Evolutionary conservation across 2,113 vertebrate species (phyloP).

Genomic region (Charina bottae): DNA sequence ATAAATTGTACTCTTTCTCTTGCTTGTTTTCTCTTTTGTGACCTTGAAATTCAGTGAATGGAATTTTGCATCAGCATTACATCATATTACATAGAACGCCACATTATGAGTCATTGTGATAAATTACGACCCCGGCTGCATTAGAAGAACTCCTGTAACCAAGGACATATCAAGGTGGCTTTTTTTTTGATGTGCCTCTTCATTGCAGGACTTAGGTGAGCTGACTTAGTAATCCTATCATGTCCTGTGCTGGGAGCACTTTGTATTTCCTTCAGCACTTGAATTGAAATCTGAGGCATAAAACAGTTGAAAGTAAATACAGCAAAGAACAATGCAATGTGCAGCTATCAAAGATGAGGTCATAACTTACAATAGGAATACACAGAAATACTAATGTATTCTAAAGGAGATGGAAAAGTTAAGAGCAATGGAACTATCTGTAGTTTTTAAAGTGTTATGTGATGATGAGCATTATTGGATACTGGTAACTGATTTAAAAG

Average conservation of each 20-base stretch:
- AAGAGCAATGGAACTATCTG: background rate
- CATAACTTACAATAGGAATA: background rate
- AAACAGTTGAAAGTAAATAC: accelerated
- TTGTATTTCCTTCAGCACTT: slow-evolving; percentile 12
- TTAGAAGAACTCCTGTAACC: slow-evolving; percentile 64
- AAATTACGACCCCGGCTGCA: slow-evolving; percentile 65
- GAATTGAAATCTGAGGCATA: background rate
- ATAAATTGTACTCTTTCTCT: slow-evolving; percentile 42
- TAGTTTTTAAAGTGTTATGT: background rate
- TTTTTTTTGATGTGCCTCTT: slow-evolving; percentile 55
- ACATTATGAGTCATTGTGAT: slow-evolving; percentile 75
- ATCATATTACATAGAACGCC: slow-evolving; percentile 71
- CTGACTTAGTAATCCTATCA: slow-evolving; percentile 39
- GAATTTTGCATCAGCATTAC: slow-evolving; percentile 74
- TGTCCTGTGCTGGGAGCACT: background rate
- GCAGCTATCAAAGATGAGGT: background rate
- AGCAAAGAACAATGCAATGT: slow-evolving; percentile 1
- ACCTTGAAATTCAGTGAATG: slow-evolving; percentile 72
- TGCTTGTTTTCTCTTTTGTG: slow-evolving; percentile 43
- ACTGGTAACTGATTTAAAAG: background rate
- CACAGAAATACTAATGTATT: background rate
- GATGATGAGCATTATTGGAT: background rate
- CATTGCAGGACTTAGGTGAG: slow-evolving; percentile 36
- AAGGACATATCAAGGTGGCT: slow-evolving; percentile 72
- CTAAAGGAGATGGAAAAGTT: background rate